Conservation (phyloP, 2,113 vertebrate species). For the Varanus salvator region DNA sequence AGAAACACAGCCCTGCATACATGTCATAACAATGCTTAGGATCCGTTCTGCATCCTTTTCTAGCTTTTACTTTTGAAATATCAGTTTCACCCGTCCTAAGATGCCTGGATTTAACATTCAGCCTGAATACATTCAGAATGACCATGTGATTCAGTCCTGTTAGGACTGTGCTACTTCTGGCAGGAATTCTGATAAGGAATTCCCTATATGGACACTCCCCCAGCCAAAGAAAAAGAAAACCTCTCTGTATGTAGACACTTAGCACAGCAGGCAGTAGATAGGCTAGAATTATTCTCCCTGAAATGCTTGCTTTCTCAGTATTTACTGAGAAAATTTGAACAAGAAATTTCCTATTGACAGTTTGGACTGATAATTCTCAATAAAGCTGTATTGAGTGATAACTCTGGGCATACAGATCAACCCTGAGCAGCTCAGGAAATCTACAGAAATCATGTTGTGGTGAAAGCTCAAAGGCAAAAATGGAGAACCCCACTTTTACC, state of each 20-base stretch:
- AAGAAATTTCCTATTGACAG: neutral
- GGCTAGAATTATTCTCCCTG: neutral
- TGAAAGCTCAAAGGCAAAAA: neutral
- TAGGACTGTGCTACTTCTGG: neutral
- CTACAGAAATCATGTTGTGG: neutral
- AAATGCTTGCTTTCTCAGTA: neutral
- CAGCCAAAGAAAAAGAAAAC: neutral
- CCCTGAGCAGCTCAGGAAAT: neutral
- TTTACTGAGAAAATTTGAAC: no score
- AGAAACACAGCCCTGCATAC: neutral
- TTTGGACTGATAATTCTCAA: neutral
- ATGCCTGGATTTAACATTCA: neutral
- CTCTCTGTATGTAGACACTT: neutral
- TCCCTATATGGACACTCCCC: neutral
- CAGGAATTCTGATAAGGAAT: neutral
- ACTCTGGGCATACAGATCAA: neutral
- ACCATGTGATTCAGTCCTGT: neutral
- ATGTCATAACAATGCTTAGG: neutral
- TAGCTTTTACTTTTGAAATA: neutral
- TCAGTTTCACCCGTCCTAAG: neutral
- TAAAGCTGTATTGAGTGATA: neutral
- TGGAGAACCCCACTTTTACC: neutral
- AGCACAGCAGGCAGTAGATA: neutral
- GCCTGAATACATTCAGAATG: neutral
- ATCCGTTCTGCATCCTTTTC: neutral